phyloP scores from a whole-genome alignment of 2,797 vertebrate species.

The Pseudochirops corinnae region DNA sequence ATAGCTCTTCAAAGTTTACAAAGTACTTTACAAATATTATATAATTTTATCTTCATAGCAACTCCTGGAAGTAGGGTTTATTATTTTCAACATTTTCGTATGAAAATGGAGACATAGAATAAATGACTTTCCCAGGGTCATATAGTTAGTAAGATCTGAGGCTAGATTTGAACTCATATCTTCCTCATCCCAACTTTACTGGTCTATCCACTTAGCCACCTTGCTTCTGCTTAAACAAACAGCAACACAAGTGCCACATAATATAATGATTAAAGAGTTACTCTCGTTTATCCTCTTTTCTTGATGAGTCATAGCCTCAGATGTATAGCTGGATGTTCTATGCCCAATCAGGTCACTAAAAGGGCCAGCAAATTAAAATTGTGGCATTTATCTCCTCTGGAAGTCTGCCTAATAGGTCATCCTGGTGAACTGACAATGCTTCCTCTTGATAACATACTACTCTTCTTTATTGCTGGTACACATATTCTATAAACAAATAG shows the following conservation, averaged over 20 bases:
- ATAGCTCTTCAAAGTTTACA: background rate
- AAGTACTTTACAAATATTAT: background rate
- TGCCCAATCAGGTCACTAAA: background rate
- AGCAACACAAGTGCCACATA: background rate
- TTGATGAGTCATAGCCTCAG: background rate
- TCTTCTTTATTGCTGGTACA: background rate
- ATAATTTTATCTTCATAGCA: background rate
- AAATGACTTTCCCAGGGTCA: background rate
- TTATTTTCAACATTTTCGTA: background rate
- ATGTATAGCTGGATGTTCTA: background rate
- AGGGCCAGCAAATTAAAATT: background rate
- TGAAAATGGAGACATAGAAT: background rate
- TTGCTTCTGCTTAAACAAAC: background rate
- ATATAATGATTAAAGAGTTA: background rate
- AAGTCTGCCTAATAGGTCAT: background rate
- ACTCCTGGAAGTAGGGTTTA: background rate
- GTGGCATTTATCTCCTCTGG: background rate
- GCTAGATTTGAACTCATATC: background rate
- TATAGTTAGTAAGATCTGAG: background rate
- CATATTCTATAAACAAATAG: background rate
- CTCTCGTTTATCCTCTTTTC: background rate
- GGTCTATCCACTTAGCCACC: background rate
- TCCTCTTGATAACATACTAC: too few relatives aligned
- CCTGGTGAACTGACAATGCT: too few relatives aligned
- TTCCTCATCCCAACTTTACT: background rate